Evolutionary conservation across 2,888 invertebrate genomes (phyloP), one percentile per base, ranked within the genome.

Genomic region (Drosophila yooni): DNA sequence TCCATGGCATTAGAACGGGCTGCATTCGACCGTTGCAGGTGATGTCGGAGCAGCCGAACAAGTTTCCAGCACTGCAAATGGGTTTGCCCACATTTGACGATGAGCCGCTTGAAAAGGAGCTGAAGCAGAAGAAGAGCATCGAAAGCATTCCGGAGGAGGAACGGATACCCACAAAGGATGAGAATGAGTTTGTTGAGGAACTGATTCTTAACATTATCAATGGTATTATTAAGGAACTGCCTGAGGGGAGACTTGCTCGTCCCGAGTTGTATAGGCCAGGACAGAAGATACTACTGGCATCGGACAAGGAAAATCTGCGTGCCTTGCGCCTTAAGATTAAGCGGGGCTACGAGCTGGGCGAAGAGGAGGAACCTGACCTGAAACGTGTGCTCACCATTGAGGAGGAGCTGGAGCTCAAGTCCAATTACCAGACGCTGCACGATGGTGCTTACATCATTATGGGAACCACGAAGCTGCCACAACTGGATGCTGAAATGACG

Each of bases 401-500:
- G 2, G 92, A 95, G 54, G 96, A 96, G 81, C 89, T 96, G 10
- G 81, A 89, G 0, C 94, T 94, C 53, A 94, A 94, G 1, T 94
- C 93, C 67, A 96, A 96, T 83, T 96, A 95, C 78, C 93, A 93
- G 57, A 90, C 93, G 25, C 89, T 96, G 48, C 95, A 95, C 0
- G 96, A 96, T 79, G 94, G 94, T 7, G 83, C 82, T 2, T 94
- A 95, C 89, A 94, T 95, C 21, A 92, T 96, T 0, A 92, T 94
- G 70, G 95, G 95, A 1, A 88, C 92, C 0, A 87, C 90, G 1
- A 93, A 94, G n/a, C 91, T 95, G 27, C 82, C 91, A 1, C 92
- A 92, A 0, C 81, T 92, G 4, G 86, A 91, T 38, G 79, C 81
- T 40, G 89, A 89, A 34, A 80, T 81, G 68, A 76, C 82, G 34